phyloP scores from a whole-genome alignment of 2,797 vertebrate genomes.

The Cygnus olor region DNA sequence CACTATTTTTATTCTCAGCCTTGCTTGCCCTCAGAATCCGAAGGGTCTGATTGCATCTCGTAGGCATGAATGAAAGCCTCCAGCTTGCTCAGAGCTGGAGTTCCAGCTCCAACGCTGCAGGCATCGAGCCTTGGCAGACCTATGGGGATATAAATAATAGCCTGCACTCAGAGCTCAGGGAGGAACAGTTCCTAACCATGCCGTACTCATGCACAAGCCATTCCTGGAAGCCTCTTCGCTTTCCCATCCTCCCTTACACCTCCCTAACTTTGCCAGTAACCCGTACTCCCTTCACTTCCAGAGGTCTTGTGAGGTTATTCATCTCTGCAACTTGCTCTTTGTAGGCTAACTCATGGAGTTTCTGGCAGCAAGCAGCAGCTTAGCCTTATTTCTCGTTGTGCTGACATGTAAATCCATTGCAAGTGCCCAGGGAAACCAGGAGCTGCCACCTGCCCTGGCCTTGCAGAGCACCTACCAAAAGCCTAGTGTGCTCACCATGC shows the following conservation, averaged over 20 bases:
- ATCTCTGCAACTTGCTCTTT: background rate
- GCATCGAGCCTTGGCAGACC: background rate
- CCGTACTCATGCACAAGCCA: background rate
- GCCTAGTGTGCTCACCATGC: background rate
- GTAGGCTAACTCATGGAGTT: background rate
- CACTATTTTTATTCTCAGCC: background rate
- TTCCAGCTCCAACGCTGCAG: conserved; percentile 5
- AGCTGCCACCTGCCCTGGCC: conserved; percentile 4
- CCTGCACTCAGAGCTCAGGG: conserved; percentile 4
- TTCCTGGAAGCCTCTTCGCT: conserved; percentile 23
- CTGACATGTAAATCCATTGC: background rate
- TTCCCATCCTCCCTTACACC: background rate
- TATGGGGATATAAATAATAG: conserved; percentile 57
- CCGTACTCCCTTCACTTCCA: background rate
- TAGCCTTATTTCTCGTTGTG: conserved; percentile 5
- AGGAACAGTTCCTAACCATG: conserved; percentile 60
- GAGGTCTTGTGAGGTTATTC: conserved; percentile 34
- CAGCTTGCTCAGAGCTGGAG: background rate
- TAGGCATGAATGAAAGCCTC: conserved; percentile 34
- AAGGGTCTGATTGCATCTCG: background rate
- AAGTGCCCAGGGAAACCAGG: conserved; percentile 10
- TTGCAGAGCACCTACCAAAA: background rate
- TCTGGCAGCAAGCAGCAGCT: conserved; percentile 20
- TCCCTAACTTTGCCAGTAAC: conserved; percentile 2
- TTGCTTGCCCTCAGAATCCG: background rate